Conservation (phyloP, 2,888 invertebrate species). For the Salpingus planirostris region DNA sequence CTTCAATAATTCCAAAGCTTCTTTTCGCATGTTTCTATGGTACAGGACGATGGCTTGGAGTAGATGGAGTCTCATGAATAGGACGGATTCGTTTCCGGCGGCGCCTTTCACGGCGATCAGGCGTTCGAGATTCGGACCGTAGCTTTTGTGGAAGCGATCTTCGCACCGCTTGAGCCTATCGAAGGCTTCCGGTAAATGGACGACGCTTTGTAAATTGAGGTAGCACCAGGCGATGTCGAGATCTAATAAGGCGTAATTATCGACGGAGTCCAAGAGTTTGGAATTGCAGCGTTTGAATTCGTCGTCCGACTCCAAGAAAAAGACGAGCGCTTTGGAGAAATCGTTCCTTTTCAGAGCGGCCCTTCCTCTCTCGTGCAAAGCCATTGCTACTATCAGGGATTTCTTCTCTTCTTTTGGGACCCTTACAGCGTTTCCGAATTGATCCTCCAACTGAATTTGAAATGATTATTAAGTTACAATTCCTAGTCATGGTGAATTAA, state of each 20-base stretch:
- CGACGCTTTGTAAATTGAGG: slow-evolving; percentile 62
- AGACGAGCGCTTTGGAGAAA: slow-evolving; percentile 60
- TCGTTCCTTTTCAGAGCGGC: slow-evolving; percentile 56
- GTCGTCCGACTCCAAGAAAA: slow-evolving; percentile 69
- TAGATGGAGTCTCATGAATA: slow-evolving; percentile 69
- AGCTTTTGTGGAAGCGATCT: slow-evolving; percentile 53
- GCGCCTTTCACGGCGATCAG: slow-evolving; percentile 50
- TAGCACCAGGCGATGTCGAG: slow-evolving; percentile 88
- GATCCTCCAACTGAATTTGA: slow-evolving; percentile 58
- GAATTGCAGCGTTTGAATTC: slow-evolving; percentile 60
- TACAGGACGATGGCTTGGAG: slow-evolving; percentile 72
- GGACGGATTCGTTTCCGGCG: slow-evolving; percentile 60
- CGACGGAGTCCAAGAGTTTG: slow-evolving; percentile 58
- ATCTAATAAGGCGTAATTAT: slow-evolving; percentile 76
- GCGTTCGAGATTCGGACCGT: slow-evolving; percentile 57
- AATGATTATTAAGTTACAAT: slow-evolving; percentile 6
- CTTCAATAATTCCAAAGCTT: slow-evolving; percentile 52
- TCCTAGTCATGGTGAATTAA: slow-evolving; percentile 4
- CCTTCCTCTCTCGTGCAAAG: slow-evolving; percentile 71
- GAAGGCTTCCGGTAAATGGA: slow-evolving; percentile 65
- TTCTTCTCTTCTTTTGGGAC: slow-evolving; percentile 61
- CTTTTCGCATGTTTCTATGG: slow-evolving; percentile 61
- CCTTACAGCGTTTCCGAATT: slow-evolving; percentile 63
- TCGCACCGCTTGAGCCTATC: slow-evolving; percentile 59
- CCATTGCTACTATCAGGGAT: slow-evolving; percentile 65